Conservation (phyloP, 2,797 vertebrate genomes). For the Sternotherus odoratus region DNA sequence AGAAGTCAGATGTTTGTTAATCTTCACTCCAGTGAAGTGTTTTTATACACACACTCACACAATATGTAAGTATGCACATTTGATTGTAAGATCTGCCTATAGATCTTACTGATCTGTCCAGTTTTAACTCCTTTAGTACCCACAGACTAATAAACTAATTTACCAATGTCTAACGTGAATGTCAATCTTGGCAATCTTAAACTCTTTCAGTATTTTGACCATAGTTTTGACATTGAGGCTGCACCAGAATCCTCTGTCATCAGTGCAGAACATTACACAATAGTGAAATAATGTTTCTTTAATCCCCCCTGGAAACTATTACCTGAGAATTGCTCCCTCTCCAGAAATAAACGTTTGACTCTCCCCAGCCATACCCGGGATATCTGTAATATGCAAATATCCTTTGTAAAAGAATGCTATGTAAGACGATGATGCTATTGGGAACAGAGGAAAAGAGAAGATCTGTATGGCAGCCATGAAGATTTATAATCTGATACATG, state of each 20-base stretch:
- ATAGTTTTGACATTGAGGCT: neutral
- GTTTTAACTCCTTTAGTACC: neutral
- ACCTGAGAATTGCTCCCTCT: neutral
- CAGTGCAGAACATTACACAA: neutral
- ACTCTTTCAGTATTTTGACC: neutral
- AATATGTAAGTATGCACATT: fast-evolving
- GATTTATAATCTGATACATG: neutral
- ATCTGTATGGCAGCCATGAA: neutral
- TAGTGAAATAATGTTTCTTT: neutral
- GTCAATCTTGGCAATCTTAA: neutral
- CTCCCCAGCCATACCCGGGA: neutral
- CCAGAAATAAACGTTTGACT: neutral
- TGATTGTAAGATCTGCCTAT: neutral
- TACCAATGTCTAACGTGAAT: neutral
- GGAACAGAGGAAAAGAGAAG: neutral
- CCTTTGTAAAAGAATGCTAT: neutral
- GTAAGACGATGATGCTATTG: neutral
- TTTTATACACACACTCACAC: neutral
- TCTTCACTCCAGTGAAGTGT: neutral
- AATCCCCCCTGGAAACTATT: neutral
- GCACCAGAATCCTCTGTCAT: neutral
- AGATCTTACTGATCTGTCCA: neutral
- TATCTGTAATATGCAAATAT: neutral
- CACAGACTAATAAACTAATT: neutral
- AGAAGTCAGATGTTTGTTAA: neutral